Conservation (phyloP, 2,113 vertebrate species). For the Nesoenas mayeri region DNA sequence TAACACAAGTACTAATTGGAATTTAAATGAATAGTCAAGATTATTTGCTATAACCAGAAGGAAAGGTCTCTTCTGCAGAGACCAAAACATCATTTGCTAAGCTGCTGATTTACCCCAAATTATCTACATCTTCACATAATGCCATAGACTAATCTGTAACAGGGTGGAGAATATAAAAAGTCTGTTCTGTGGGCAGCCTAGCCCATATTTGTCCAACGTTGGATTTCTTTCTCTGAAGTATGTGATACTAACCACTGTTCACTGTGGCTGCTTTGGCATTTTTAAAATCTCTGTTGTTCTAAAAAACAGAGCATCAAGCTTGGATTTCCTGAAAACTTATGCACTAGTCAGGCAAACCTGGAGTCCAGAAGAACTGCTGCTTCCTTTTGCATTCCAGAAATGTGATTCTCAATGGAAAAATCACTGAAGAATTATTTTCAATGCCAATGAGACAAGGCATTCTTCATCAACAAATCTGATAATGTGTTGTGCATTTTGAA, state of each 20-base stretch:
- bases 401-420: background rate
- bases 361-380: background rate
- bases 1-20: background rate
- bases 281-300: background rate
- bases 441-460: background rate
- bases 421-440: background rate
- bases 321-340: background rate
- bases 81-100: background rate
- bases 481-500: background rate
- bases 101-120: background rate
- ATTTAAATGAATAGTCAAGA: background rate
- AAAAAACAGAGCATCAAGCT: background rate
- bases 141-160: background rate
- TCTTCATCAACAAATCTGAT: background rate
- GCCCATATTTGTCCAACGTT: background rate
- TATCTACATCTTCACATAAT: background rate
- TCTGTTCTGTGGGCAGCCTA: background rate
- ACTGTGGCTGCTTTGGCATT: background rate
- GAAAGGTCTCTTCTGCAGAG: background rate
- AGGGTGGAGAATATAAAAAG: background rate
- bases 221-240: slow-evolving; percentile 1
- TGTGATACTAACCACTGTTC: background rate
- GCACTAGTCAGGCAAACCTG: background rate
- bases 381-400: background rate
- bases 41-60: background rate